These are phyloP conservation scores for Thalpophila matura DNA, from an alignment of 2,888 invertebrate genomes.

Conservation along the genomic window DNA sequence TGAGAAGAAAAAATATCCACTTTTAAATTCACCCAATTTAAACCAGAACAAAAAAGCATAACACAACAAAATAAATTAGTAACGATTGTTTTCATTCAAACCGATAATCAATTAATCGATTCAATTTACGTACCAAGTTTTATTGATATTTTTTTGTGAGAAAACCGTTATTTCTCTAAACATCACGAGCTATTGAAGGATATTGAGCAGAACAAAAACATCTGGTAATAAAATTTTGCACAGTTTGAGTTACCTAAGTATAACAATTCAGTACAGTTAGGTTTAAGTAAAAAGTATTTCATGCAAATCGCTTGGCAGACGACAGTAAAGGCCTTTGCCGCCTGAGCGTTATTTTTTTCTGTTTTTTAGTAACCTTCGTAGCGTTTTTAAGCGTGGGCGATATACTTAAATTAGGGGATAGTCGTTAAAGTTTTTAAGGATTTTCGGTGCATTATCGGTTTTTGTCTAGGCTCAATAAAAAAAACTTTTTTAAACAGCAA, in stretches of 20 bases:
- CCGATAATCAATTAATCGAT: slow-evolving; percentile 30
- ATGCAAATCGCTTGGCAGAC: slow-evolving; percentile 41
- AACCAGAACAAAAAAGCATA: slow-evolving; percentile 9
- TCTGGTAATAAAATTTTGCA: slow-evolving; percentile 62
- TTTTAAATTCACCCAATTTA: background rate
- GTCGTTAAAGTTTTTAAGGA: slow-evolving; percentile 32
- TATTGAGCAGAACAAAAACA: slow-evolving; percentile 46
- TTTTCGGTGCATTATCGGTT: background rate
- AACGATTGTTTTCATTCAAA: slow-evolving; percentile 43
- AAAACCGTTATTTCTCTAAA: slow-evolving; percentile 46
- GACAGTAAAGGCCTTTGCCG: slow-evolving; percentile 43
- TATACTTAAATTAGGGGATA: slow-evolving; percentile 20
- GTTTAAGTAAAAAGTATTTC: slow-evolving; percentile 47
- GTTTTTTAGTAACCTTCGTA: slow-evolving; percentile 14
- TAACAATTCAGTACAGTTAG: slow-evolving; percentile 68
- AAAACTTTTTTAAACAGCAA: background rate
- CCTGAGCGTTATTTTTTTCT: slow-evolving; percentile 12
- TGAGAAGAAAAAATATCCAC: background rate
- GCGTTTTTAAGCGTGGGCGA: slow-evolving; percentile 23
- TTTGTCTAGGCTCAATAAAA: slow-evolving; percentile 1
- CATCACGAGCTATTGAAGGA: slow-evolving; percentile 23
- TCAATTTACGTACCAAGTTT: slow-evolving; percentile 36
- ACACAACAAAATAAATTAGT: slow-evolving; percentile 24
- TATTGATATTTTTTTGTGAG: slow-evolving; percentile 8
- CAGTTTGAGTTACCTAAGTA: slow-evolving; percentile 45